Evolutionary conservation across 1,140 invertebrate genomes (phyloP).

Genomic region (Papilio helenus): DNA sequence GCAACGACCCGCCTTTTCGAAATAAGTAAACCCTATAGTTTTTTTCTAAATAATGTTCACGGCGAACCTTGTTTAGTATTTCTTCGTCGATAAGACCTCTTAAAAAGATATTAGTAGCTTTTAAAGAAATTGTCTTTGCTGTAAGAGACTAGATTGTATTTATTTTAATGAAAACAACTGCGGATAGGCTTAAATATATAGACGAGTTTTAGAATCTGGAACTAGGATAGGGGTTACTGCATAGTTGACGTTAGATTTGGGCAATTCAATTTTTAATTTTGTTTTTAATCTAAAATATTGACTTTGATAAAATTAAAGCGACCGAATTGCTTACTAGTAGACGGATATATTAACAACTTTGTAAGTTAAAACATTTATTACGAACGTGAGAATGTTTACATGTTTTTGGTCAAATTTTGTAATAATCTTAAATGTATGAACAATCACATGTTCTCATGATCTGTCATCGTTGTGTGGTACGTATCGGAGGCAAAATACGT

Average conservation of each 20-base stretch:
- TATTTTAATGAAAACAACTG: neutral
- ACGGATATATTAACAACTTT: neutral
- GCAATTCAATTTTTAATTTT: neutral
- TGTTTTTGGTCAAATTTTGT: neutral
- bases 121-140: conserved; percentile 72
- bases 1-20: conserved; percentile 70
- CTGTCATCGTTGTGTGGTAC: conserved; percentile 56
- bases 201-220: neutral
- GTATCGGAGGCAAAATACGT: conserved; percentile 49
- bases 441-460: conserved; percentile 53
- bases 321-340: neutral
- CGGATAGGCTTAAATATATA: neutral
- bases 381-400: conserved; percentile 27
- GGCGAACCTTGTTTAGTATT: conserved; percentile 70
- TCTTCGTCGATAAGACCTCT: conserved; percentile 72
- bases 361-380: neutral
- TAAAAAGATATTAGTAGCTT: conserved; percentile 77
- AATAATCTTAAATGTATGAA: conserved; percentile 43
- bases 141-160: conserved; percentile 39
- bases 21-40: conserved; percentile 73
- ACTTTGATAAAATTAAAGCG: too few relatives aligned
- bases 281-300: too few relatives aligned
- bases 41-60: conserved; percentile 77
- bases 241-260: neutral
- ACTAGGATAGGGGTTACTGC: neutral